A percentile compares a stretch with the other conserved stretches of the same genome.
phyloP scores from a whole-genome alignment of 92 coral and sea anemone genomes.

The Epizoanthus rinbou region DNA sequence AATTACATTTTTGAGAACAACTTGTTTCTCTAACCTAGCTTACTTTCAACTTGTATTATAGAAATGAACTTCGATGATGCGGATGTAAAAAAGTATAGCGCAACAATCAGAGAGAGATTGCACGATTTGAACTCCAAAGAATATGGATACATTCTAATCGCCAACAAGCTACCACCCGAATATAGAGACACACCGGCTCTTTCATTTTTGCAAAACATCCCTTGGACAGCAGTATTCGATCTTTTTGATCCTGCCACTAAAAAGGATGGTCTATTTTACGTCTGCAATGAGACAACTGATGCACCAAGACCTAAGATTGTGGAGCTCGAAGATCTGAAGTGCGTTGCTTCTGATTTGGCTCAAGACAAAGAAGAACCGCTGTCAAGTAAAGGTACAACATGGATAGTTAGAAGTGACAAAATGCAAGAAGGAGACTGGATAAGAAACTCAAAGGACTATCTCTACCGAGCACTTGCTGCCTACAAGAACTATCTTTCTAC shows the following conservation, averaged over 20 bases:
- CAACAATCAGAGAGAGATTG: constrained; percentile 46
- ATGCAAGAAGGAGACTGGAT: constrained; percentile 71
- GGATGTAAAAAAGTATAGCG: constrained; percentile 49
- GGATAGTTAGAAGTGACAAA: constrained; percentile 55
- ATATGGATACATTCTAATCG: constrained; percentile 49
- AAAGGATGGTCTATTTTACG: constrained; percentile 54
- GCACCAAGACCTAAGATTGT: constrained; percentile 50
- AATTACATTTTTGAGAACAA: neutral
- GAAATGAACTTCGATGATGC: constrained; percentile 19
- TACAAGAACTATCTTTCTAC: constrained; percentile 47
- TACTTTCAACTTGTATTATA: neutral
- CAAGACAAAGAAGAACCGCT: constrained; percentile 23
- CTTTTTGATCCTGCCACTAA: constrained; percentile 52
- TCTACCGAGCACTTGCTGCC: constrained; percentile 57
- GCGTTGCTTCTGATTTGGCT: constrained; percentile 11
- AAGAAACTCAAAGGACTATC: constrained; percentile 53
- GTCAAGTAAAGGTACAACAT: constrained; percentile 65
- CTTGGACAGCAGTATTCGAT: constrained; percentile 70
- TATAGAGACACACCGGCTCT: constrained; percentile 50
- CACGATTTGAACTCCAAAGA: constrained; percentile 55
- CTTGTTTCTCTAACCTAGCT: neutral
- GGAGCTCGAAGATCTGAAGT: constrained; percentile 59
- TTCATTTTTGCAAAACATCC: constrained; percentile 66
- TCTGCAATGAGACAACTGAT: constrained; percentile 61
- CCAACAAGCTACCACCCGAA: constrained; percentile 55